Conservation (phyloP, 2,888 invertebrate species). For the Cryptus armator region DNA sequence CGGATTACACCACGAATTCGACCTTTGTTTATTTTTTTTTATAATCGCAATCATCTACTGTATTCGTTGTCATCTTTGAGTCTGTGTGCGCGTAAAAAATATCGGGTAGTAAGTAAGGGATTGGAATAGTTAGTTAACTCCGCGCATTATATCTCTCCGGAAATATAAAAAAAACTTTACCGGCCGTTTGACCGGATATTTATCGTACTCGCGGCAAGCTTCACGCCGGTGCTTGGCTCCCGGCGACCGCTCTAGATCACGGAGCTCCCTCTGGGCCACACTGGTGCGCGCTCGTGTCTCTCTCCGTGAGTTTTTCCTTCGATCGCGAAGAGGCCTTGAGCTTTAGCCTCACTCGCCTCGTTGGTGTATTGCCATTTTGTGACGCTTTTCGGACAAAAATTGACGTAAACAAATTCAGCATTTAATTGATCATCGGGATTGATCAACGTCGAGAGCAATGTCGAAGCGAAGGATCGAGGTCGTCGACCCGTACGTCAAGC, state of each 20-base stretch:
- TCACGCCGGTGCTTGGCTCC: no score
- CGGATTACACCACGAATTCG: conserved; percentile 11
- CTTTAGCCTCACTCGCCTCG: conserved; percentile 8
- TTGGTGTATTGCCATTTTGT: conserved; percentile 10
- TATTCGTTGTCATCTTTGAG: conserved; percentile 53
- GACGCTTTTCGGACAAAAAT: conserved; percentile 56
- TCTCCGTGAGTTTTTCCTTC: conserved; percentile 3
- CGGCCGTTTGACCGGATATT: neutral
- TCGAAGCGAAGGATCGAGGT: conserved; percentile 95
- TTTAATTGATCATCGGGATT: conserved; percentile 29
- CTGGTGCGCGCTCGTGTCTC: no score
- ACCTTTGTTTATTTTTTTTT: conserved; percentile 39
- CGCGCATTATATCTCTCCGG: neutral
- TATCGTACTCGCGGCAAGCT: neutral
- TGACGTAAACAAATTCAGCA: conserved; percentile 71
- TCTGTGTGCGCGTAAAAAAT: conserved; percentile 34
- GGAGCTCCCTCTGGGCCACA: no score
- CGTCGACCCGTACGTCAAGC: conserved; percentile 92
- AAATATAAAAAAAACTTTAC: neutral
- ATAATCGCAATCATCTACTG: conserved; percentile 5
- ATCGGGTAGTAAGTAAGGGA: neutral
- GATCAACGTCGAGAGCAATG: conserved; percentile 85
- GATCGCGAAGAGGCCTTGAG: conserved; percentile 9
- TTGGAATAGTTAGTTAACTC: no score
- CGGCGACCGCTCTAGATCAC: no score